Base-by-base conservation (phyloP, 2,797 vertebrate species). In the Malurus splendens region DNA sequence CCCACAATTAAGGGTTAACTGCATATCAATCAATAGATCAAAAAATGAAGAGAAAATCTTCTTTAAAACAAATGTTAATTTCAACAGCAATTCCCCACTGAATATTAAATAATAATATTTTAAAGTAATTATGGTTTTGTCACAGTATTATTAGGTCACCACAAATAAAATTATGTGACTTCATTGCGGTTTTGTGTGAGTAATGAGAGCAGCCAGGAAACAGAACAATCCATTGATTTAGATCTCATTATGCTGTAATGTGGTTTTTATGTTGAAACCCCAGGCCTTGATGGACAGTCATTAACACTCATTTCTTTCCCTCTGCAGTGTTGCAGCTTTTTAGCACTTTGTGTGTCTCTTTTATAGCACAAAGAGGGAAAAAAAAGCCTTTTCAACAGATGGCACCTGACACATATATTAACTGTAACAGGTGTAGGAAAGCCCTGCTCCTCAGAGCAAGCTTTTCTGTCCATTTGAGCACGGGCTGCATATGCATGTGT, bases 241-340 rank as follows among this genome's bases (percentile, higher is more conserved):
- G 89, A 86, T 87, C 60, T 95, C 80, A 89, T 94, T 94, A 71
- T 74, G 27, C 61, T 86, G 71, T 95, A 90, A 93, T 93, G 90
- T 51, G 41, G 15, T 67, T 95, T 94, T 94, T 89, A 81, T 94
- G 73, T 67, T 73, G 91, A 95, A 92, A 81, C 39, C 62, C 41
- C 80, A 88, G 70, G 80, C 82, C 72, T 90, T 94, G 83, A 93
- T 84, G 89, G 80, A 88, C 82, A 92, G 56, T 87, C 83, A 80
- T 86, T 81, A 93, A 22, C 56, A 74, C 0, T 9, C 3, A 0
- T 82, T 91, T 93, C 68, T 83, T 82, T 90, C 48, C 67, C 28
- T 93, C 72, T 87, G 14, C 75, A 75, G 60, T 20, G 30, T 41
- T 33, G 66, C 38, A 82, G 85, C 19, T 83, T 82, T 86, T 72